These are phyloP conservation scores for Myotis lucifugus DNA, from an alignment of 2,113 vertebrate species.

Conservation along the genomic window DNA sequence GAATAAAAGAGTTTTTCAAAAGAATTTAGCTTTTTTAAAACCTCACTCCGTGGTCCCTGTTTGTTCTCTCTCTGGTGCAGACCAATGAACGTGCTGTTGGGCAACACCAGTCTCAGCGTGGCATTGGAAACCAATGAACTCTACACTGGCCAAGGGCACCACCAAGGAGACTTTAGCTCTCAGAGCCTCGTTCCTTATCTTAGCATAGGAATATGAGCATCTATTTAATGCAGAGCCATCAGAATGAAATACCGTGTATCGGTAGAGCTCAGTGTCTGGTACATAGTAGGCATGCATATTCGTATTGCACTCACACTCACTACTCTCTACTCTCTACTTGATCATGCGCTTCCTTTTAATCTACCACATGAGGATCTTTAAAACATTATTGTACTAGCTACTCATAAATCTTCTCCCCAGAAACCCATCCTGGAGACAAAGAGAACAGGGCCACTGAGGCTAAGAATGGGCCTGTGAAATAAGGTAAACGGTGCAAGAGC, in stretches of 20 bases:
- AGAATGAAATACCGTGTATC: not conserved
- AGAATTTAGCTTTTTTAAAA: not conserved
- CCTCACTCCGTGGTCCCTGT: not conserved
- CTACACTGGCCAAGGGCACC: not conserved
- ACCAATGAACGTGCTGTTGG: not conserved
- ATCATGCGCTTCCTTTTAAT: not conserved
- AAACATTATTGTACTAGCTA: not conserved
- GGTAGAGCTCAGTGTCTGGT: not conserved
- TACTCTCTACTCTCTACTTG: not conserved
- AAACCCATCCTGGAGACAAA: constrained; percentile 29
- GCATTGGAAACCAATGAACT: not conserved
- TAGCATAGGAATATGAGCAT: not conserved
- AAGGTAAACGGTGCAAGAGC: constrained; percentile 52
- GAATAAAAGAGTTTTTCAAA: not conserved
- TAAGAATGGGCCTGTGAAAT: not conserved
- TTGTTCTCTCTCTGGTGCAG: not conserved
- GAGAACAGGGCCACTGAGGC: not conserved
- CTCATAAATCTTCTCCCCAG: constrained; percentile 32
- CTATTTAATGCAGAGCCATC: not conserved
- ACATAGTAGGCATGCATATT: not conserved
- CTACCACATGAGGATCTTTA: not conserved
- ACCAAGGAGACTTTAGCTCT: not conserved
- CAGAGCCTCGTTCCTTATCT: not conserved
- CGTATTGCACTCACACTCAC: not conserved
- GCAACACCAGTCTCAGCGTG: not conserved